phyloP scores from a whole-genome alignment of 2,888 invertebrate species.

The Dynastes grantii region DNA sequence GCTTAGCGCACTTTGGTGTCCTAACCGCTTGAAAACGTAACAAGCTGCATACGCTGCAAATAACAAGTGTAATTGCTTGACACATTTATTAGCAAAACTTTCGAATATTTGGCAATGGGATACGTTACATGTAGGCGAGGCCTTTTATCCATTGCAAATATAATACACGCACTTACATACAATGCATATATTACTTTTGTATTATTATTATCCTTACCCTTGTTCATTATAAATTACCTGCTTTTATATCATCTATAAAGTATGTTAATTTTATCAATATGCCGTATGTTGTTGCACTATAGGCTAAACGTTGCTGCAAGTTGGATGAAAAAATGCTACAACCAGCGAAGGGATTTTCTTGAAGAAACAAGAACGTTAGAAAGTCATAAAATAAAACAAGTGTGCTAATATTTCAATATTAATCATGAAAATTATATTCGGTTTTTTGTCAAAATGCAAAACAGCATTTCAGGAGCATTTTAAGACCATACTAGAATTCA shows the following conservation, averaged over 20 bases:
- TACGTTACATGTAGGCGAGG: conserved; percentile 51
- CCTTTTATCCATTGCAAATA: conserved; percentile 28
- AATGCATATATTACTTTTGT: conserved; percentile 4
- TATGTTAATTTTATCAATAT: no score
- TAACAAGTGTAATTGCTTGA: conserved; percentile 57
- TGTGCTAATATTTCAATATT: no score
- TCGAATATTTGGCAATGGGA: conserved; percentile 58
- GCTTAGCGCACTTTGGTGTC: conserved; percentile 44
- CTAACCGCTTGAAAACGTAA: conserved; percentile 50
- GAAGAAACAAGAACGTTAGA: no score
- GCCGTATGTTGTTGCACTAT: no score
- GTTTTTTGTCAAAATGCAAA: no score
- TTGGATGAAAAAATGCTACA: no score
- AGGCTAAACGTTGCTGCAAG: no score
- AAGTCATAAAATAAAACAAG: no score
- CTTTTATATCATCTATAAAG: background rate
- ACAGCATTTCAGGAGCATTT: no score
- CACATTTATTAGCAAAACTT: conserved; percentile 58
- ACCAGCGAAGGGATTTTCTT: no score
- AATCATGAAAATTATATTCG: no score
- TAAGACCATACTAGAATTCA: no score
- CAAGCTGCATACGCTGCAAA: conserved; percentile 50
- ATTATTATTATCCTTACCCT: background rate
- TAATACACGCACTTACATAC: conserved; percentile 3
- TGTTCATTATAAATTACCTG: background rate